phyloP scores from a whole-genome alignment of 2,797 vertebrate species.

The Notamacropus eugenii region DNA sequence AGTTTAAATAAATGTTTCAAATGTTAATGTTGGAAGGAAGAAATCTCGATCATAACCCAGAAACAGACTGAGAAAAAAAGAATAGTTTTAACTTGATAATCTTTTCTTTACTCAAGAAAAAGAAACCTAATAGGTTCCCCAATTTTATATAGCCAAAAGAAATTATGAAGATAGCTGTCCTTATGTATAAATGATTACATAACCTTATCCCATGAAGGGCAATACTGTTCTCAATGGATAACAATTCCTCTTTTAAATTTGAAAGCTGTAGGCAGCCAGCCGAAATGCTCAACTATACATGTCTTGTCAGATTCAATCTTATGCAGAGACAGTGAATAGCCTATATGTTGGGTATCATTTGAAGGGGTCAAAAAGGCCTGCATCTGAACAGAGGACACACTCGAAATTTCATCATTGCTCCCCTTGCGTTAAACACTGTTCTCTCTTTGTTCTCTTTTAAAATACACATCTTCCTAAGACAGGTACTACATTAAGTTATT shows the following conservation, averaged over 20 bases:
- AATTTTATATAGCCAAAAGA: constrained; percentile 50
- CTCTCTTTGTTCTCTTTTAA: neutral
- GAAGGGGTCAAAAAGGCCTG: neutral
- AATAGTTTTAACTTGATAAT: constrained; percentile 43
- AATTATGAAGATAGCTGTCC: constrained; percentile 35
- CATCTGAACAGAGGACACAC: neutral
- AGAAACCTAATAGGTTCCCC: constrained; percentile 37
- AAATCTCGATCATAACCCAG: constrained; percentile 52
- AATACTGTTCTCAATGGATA: constrained; percentile 34
- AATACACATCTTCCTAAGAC: neutral
- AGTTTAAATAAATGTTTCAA: constrained; percentile 42
- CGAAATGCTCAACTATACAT: neutral
- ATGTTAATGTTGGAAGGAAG: constrained; percentile 14
- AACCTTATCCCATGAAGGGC: constrained; percentile 44
- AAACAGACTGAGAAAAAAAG: constrained; percentile 64
- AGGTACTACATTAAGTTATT: constrained; percentile 8
- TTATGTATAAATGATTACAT: constrained; percentile 43
- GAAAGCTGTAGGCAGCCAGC: constrained; percentile 11
- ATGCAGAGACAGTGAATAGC: neutral
- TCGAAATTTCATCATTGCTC: neutral
- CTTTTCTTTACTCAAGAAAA: constrained; percentile 60
- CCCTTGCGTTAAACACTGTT: constrained; percentile 17
- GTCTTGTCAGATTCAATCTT: constrained; percentile 33
- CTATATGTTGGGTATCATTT: neutral
- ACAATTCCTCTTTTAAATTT: constrained; percentile 45